Base-by-base conservation (phyloP, 2,888 invertebrate genomes). In the Unio delphinus region DNA sequence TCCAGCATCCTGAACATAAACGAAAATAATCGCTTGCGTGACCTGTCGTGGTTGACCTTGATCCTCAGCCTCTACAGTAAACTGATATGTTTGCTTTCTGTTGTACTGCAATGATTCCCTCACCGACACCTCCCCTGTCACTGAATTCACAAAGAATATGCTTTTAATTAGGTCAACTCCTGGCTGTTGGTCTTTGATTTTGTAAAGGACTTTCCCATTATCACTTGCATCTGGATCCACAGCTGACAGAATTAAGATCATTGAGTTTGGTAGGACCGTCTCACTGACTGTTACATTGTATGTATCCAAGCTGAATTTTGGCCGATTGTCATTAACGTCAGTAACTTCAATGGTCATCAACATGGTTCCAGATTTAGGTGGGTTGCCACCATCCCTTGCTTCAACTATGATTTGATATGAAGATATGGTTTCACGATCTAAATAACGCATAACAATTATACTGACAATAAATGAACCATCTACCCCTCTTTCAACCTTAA, bases 171-270 rank as follows among this genome's bases (percentile, higher is more conserved):
- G 60, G 3, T 34, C 72, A 34, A 64, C 73, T 60, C 71, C 67
- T 28, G 70, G 55, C 55, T 70, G 72, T 26, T 65, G 34, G 57
- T 73, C 70, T 26, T 60, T 62, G n/a, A 78, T 75, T 57, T 65
- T 70, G 62, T 75, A 78, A 8, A 66, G 61, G 61, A 78, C 61
- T 18, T 55, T 18, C 15, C 90, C 93, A 87, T 97, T 97, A 6
- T 92, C 92, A 8, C 96, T 97, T 80, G 94, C 93, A 86, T 98
- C 97, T 59, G 92, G 92, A 87, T 98, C 97, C 11, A 92, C 93
- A 0, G 97, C 97, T 23, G 93, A 92, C 0, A 97, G 94, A 54
- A 69, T 72, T 4, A 76, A 45, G 55, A 79, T 66, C 7, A 71
- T 61, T 4, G 73, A 61, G 55, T 65, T 67, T 17, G 61, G 15